These are phyloP conservation scores for Sciurus carolinensis DNA, from an alignment of 2,797 vertebrate genomes.

Conservation along the genomic window DNA sequence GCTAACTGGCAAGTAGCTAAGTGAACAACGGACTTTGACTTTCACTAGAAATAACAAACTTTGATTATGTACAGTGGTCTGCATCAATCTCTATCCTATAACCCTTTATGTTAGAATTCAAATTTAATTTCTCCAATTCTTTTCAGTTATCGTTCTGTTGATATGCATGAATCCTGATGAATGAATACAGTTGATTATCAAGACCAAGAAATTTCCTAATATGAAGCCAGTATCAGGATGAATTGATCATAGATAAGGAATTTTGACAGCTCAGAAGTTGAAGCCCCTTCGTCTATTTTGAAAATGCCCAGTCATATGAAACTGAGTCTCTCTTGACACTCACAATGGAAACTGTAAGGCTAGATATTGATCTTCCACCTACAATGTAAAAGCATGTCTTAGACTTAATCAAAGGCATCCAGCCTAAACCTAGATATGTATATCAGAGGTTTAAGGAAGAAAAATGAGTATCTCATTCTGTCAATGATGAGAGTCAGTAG, in stretches of 20 bases:
- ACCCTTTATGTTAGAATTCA: slow-evolving; percentile 8
- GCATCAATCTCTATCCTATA: neutral
- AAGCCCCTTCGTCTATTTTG: neutral
- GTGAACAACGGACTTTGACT: neutral
- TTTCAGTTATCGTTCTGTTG: neutral
- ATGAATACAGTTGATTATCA: neutral
- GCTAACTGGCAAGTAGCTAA: neutral
- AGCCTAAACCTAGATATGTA: neutral
- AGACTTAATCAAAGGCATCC: neutral
- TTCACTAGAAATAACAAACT: neutral
- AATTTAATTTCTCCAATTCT: neutral
- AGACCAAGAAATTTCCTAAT: neutral
- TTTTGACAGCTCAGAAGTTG: neutral
- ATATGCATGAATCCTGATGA: neutral
- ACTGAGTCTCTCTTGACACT: neutral
- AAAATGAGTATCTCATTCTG: neutral
- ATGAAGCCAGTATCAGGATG: neutral
- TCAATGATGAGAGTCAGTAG: neutral
- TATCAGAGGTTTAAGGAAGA: neutral
- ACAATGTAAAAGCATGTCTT: neutral
- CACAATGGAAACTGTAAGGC: neutral
- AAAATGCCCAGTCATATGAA: neutral
- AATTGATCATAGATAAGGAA: neutral
- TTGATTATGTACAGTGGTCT: neutral
- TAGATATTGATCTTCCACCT: neutral